phyloP scores from a whole-genome alignment of 2,797 vertebrate genomes.

The Nasua narica region DNA sequence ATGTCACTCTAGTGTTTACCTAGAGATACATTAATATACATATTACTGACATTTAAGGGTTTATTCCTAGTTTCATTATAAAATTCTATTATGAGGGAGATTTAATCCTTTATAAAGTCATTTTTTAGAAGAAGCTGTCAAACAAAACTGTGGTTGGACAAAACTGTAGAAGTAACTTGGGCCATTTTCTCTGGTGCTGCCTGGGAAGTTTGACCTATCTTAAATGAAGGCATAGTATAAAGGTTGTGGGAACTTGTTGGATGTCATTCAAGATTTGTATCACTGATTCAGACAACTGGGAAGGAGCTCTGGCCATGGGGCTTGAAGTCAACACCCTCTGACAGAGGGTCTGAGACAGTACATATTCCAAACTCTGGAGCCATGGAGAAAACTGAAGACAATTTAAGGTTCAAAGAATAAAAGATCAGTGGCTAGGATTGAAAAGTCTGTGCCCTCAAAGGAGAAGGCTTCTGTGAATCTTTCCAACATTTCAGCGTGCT shows the following conservation, averaged over 20 bases:
- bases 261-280: background rate
- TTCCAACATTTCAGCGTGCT: background rate
- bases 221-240: background rate
- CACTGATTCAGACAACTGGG: background rate
- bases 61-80: slow-evolving; percentile 34
- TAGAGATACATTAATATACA: slow-evolving; percentile 32
- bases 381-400: background rate
- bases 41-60: background rate
- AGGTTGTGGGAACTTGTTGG: background rate
- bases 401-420: background rate
- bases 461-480: background rate
- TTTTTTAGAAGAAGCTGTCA: slow-evolving; percentile 16
- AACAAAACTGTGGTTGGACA: background rate
- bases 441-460: background rate
- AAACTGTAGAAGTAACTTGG: slow-evolving; percentile 1
- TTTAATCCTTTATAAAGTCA: background rate
- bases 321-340: background rate
- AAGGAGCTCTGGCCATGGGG: background rate
- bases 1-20: slow-evolving; percentile 42
- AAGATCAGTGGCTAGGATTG: background rate
- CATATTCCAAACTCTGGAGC: background rate
- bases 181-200: background rate
- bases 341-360: background rate
- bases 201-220: background rate
- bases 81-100: slow-evolving; percentile 35